Conservation (phyloP, 2,113 vertebrate genomes). For the Corynorhinus townsendii region DNA sequence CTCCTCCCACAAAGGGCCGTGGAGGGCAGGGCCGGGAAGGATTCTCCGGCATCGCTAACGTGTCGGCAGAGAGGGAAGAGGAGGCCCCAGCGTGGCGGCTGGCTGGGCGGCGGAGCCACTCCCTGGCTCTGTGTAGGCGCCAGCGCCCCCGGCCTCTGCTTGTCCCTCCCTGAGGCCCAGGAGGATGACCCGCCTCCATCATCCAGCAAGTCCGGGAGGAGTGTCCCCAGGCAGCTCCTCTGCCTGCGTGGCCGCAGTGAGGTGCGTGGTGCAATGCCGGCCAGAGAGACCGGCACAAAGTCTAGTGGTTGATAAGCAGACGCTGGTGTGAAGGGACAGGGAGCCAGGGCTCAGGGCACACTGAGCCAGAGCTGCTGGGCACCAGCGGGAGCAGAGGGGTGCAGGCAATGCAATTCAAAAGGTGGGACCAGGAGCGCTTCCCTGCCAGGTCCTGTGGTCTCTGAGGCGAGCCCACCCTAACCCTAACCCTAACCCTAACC, state of each 20-base stretch:
- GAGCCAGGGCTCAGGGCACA: rapidly evolving
- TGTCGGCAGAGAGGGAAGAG: rapidly evolving
- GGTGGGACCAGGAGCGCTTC: background rate
- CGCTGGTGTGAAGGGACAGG: rapidly evolving
- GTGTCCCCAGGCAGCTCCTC: no score
- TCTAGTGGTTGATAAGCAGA: background rate
- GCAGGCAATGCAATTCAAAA: rapidly evolving
- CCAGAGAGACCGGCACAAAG: background rate
- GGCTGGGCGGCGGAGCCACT: rapidly evolving
- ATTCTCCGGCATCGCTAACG: rapidly evolving
- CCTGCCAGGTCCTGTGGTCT: background rate
- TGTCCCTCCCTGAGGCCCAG: background rate
- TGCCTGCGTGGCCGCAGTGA: no score
- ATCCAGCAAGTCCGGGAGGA: no score
- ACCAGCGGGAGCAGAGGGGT: background rate
- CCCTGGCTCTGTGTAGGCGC: no score
- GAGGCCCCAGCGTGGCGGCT: rapidly evolving
- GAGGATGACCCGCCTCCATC: background rate
- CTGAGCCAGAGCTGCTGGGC: background rate
- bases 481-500: background rate
- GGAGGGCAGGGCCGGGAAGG: rapidly evolving
- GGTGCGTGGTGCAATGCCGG: rapidly evolving
- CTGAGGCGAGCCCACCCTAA: background rate
- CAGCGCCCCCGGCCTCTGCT: rapidly evolving
- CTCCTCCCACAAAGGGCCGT: rapidly evolving